phyloP scores from a whole-genome alignment of 2,113 vertebrate species.

The Nyctibius bracteatus region DNA sequence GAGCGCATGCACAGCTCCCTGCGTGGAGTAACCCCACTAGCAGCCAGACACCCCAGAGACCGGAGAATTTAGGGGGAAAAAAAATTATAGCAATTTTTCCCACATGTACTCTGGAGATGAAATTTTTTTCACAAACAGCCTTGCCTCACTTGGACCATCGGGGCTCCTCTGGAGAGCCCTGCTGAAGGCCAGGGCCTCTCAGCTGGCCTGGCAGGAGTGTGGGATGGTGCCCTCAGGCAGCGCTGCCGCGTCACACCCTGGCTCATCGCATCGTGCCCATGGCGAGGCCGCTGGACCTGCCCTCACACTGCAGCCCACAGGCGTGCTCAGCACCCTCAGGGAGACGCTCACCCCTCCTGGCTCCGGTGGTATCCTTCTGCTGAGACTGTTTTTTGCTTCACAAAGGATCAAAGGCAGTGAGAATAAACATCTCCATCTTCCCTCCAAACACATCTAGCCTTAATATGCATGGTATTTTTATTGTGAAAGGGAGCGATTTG shows the following conservation, averaged over 20 bases:
- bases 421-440: constrained; percentile 59
- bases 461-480: constrained; percentile 68
- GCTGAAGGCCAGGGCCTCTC: background rate
- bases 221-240: background rate
- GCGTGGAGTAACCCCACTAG: background rate
- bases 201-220: background rate
- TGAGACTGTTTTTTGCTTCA: background rate
- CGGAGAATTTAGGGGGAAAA: background rate
- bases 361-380: background rate
- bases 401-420: constrained; percentile 46
- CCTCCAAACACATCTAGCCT: background rate
- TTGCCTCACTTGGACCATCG: background rate
- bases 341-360: background rate
- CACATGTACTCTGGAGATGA: background rate
- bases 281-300: background rate
- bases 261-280: fast-evolving
- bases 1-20: background rate
- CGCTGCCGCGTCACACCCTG: background rate
- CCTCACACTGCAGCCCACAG: background rate
- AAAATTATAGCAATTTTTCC: fast-evolving
- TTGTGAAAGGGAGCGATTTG: constrained; percentile 72
- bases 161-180: background rate
- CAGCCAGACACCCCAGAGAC: background rate
- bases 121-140: background rate
- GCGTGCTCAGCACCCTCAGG: background rate